These are phyloP conservation scores for Pao palembangensis DNA, from an alignment of 2,113 vertebrate genomes.

Conservation along the genomic window DNA sequence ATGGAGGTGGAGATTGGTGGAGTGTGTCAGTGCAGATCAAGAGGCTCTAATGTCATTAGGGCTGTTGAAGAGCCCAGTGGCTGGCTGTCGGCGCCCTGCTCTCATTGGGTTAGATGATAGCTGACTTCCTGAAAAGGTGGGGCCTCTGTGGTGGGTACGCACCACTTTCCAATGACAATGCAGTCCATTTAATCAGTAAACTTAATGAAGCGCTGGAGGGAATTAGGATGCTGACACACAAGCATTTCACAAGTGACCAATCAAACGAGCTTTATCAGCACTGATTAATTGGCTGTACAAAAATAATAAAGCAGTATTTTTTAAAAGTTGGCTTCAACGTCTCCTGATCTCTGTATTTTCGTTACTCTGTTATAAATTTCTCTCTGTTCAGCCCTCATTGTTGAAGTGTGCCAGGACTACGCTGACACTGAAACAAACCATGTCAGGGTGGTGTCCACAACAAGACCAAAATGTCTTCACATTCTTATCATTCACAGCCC, in stretches of 20 bases:
- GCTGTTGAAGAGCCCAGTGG: slow-evolving; percentile 50
- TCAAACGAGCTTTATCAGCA: not conserved
- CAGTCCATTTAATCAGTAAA: slow-evolving; percentile 34
- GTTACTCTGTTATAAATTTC: slow-evolving; percentile 11
- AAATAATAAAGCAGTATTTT: no score
- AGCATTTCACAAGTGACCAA: slow-evolving; percentile 22
- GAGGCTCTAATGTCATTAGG: slow-evolving; percentile 62
- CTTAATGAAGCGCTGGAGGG: slow-evolving; percentile 48
- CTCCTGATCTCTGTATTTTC: not conserved
- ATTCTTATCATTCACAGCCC: not conserved
- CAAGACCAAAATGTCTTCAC: slow-evolving; percentile 22
- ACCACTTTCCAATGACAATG: not conserved
- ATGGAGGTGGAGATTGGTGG: slow-evolving; percentile 44
- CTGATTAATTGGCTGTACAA: no score
- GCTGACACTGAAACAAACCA: slow-evolving; percentile 28
- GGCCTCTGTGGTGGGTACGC: slow-evolving; percentile 10
- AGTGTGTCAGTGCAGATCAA: slow-evolving; percentile 49
- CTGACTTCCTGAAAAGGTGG: slow-evolving; percentile 43
- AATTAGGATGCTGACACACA: slow-evolving; percentile 41
- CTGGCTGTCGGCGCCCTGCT: slow-evolving; percentile 37
- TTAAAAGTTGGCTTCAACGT: no score
- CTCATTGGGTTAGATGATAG: slow-evolving; percentile 54
- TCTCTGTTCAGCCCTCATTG: not conserved
- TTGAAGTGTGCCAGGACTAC: slow-evolving; percentile 39
- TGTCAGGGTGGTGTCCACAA: not conserved